Percentiles rank a stretch among this genome's conserved stretches.
Conservation (phyloP, 1,140 invertebrate genomes). For the Oreohelix idahoensis region DNA sequence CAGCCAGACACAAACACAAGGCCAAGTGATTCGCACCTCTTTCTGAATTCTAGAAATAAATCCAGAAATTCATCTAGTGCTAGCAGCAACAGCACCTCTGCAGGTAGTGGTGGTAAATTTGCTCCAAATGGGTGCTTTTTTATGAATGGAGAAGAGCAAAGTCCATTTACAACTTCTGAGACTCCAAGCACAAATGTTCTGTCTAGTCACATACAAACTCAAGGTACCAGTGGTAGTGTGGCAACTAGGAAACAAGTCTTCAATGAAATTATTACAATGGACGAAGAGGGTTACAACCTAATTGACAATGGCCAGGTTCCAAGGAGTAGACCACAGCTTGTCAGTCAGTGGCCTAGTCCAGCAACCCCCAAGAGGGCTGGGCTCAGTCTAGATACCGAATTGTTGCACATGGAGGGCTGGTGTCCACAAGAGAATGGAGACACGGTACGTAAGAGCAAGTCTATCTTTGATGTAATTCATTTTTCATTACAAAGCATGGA, state of each 20-base stretch:
- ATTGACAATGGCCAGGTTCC: background rate
- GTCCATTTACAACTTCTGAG: background rate
- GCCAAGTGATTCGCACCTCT: background rate
- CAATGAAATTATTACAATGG: background rate
- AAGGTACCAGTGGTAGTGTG: background rate
- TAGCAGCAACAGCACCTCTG: background rate
- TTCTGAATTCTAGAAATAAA: background rate
- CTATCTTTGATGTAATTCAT: no score
- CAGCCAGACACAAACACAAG: background rate
- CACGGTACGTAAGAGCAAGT: constrained; percentile 40
- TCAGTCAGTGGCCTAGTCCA: background rate
- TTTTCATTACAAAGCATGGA: no score
- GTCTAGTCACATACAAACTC: background rate
- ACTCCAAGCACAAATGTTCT: background rate
- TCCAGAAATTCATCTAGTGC: background rate
- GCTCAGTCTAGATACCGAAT: background rate
- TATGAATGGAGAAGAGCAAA: background rate
- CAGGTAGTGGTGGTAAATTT: background rate
- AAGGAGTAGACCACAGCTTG: background rate
- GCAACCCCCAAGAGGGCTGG: background rate
- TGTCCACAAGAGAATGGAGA: constrained; percentile 28
- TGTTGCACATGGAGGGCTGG: constrained; percentile 35
- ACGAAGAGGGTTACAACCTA: background rate
- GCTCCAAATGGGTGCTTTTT: background rate
- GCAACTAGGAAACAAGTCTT: background rate